Evolutionary conservation across 2,797 vertebrate species (phyloP).

Genomic region (Labroides dimidiatus): DNA sequence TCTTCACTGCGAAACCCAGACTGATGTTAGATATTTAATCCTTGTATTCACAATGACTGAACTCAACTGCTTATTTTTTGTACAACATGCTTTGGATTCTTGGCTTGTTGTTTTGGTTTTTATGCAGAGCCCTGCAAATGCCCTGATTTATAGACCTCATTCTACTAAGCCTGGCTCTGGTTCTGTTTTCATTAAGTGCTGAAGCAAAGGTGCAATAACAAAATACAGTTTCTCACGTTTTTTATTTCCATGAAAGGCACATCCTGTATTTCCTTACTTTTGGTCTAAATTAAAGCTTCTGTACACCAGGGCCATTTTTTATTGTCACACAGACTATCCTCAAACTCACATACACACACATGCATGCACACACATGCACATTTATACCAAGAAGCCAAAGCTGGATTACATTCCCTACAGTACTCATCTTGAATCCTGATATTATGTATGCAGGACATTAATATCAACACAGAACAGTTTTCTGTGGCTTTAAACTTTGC

Average conservation of each 20-base stretch:
- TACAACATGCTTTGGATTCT: conserved; percentile 1
- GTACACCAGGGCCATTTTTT: conserved; percentile 66
- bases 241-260: conserved; percentile 45
- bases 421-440: conserved; percentile 19
- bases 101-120: conserved; percentile 13
- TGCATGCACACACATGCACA: conserved; percentile 30
- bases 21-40: conserved; percentile 11
- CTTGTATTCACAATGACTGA: not conserved
- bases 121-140: conserved; percentile 30
- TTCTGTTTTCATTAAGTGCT: conserved; percentile 14
- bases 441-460: conserved; percentile 15
- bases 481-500: not conserved
- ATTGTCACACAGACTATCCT: conserved; percentile 60
- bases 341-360: conserved; percentile 33
- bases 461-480: not conserved
- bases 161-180: conserved; percentile 6
- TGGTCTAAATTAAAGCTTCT: conserved; percentile 36
- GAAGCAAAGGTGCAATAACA: conserved; percentile 45
- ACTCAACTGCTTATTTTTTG: not conserved
- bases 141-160: conserved; percentile 61
- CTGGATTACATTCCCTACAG: conserved; percentile 30
- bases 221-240: conserved; percentile 18
- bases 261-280: conserved; percentile 39
- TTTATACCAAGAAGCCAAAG: conserved; percentile 26
- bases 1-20: conserved; percentile 11